Evolutionary conservation across 2,888 invertebrate genomes (phyloP).

Genomic region (Cheilosia urbana): DNA sequence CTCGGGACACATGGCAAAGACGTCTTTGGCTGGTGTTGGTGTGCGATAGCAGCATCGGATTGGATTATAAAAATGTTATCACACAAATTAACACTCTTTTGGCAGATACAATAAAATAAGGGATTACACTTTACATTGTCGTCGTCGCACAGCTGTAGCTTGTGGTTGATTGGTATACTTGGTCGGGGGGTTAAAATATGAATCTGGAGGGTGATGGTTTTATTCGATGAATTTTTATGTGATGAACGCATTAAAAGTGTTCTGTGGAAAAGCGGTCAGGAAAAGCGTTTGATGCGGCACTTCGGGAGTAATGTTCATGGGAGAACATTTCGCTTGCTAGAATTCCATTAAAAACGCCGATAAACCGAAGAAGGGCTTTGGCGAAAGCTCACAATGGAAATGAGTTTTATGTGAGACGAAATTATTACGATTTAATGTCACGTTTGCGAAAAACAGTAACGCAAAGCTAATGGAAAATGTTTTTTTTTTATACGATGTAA

Average conservation of each 20-base stretch:
- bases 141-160: slow-evolving; percentile 35
- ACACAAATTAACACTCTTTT: slow-evolving; percentile 75
- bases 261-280: slow-evolving; percentile 43
- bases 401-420: slow-evolving; percentile 60
- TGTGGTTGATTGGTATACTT: slow-evolving; percentile 43
- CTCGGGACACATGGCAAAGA: slow-evolving; percentile 35
- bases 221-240: slow-evolving; percentile 69
- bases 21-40: slow-evolving; percentile 18
- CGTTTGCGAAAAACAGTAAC: slow-evolving; percentile 11
- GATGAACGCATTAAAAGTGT: slow-evolving; percentile 68
- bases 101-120: slow-evolving; percentile 66
- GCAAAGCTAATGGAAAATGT: slow-evolving; percentile 39
- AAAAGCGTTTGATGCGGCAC: slow-evolving; percentile 59
- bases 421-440: slow-evolving; percentile 53
- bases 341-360: slow-evolving; percentile 61
- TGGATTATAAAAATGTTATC: slow-evolving; percentile 75
- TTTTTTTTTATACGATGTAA: not conserved
- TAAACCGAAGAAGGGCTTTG: slow-evolving; percentile 32
- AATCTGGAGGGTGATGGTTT: slow-evolving; percentile 36
- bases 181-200: slow-evolving; percentile 37
- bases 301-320: slow-evolving; percentile 41
- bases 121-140: slow-evolving; percentile 67
- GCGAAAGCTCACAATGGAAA: slow-evolving; percentile 38
- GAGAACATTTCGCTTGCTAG: slow-evolving; percentile 42
- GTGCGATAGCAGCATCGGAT: slow-evolving; percentile 58